These are phyloP conservation scores for Halictus ligatus DNA, from an alignment of 2,888 invertebrate species.

Conservation along the genomic window DNA sequence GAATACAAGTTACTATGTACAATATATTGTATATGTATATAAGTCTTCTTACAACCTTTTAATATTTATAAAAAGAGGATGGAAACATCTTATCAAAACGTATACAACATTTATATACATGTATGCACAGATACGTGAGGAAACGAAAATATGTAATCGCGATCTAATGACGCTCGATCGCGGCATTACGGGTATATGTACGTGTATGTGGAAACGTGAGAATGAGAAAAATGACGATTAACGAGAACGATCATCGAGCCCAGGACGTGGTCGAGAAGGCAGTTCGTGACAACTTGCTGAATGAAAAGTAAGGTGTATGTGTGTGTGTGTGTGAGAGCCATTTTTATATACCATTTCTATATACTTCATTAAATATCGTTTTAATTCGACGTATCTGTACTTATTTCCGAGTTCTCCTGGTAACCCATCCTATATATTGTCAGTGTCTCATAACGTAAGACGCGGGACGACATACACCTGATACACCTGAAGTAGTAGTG, in stretches of 20 bases:
- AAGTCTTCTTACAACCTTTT: conserved; percentile 67
- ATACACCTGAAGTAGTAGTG: neutral
- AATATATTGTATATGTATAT: conserved; percentile 69
- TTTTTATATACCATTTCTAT: neutral
- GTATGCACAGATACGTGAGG: conserved; percentile 42
- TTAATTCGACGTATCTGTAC: conserved; percentile 1
- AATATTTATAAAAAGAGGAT: conserved; percentile 75
- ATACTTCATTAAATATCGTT: neutral
- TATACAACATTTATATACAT: conserved; percentile 42
- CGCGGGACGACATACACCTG: neutral
- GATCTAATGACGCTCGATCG: neutral
- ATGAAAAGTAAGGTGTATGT: neutral
- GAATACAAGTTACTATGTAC: conserved; percentile 78
- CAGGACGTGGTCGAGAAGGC: neutral
- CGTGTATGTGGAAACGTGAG: neutral
- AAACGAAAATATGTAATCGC: conserved; percentile 4
- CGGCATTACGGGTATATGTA: too few species aligned
- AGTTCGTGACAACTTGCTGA: neutral
- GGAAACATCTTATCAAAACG: conserved; percentile 71
- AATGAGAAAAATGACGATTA: neutral
- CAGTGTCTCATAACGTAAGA: neutral
- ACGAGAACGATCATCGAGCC: neutral
- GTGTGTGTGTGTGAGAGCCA: neutral
- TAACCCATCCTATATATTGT: neutral
- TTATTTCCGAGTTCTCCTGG: neutral